Evolutionary conservation across 2,113 vertebrate species (phyloP).

Genomic region (Manacus vitellinus): DNA sequence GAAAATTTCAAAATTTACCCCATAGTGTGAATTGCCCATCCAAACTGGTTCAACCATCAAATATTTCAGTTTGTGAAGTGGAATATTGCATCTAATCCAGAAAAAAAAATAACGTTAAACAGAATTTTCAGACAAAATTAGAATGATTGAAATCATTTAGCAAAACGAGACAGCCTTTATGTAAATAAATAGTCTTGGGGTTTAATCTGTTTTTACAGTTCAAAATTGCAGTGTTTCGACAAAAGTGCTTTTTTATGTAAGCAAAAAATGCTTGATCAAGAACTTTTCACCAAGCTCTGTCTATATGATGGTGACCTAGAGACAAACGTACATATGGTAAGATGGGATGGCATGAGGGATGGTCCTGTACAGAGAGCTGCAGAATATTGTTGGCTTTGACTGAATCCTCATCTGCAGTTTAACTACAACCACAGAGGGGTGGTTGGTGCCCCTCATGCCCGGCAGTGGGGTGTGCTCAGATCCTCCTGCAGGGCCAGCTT

Average conservation of each 20-base stretch:
- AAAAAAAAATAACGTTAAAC: background rate
- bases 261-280: background rate
- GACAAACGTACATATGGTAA: background rate
- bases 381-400: background rate
- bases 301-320: background rate
- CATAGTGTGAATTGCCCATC: background rate
- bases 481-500: background rate
- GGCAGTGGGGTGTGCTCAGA: rapidly evolving
- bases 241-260: background rate
- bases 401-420: background rate
- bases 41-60: background rate
- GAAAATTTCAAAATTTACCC: background rate
- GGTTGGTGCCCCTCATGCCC: background rate
- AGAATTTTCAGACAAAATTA: background rate
- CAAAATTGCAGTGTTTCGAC: background rate
- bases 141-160: background rate
- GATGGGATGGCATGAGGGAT: background rate
- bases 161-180: background rate
- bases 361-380: background rate
- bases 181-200: background rate
- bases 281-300: background rate
- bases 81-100: background rate
- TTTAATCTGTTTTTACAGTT: background rate
- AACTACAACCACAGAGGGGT: background rate
- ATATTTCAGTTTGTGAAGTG: background rate